Conservation (phyloP, 2,113 vertebrate genomes). For the Trematocara marginatum region DNA sequence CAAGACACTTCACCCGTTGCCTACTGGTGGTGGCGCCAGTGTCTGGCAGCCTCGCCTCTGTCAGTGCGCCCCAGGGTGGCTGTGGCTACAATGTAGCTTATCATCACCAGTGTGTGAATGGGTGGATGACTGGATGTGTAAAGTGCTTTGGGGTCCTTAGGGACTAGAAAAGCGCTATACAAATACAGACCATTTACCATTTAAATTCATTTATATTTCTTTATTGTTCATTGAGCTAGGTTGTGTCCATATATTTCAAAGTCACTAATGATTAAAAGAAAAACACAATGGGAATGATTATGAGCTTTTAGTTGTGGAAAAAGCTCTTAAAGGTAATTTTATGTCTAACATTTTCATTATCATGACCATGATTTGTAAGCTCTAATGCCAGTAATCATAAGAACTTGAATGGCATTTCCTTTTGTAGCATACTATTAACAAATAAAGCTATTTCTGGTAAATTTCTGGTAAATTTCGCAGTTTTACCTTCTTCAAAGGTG, state of each 20-base stretch:
- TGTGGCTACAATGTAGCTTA: too few relatives aligned
- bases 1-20: too few relatives aligned
- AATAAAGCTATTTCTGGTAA: neutral
- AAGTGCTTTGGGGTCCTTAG: too few relatives aligned
- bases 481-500: slow-evolving; percentile 68
- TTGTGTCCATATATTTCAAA: neutral
- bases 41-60: too few relatives aligned
- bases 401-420: neutral
- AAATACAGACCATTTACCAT: too few relatives aligned
- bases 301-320: neutral
- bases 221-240: neutral
- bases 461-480: rapidly evolving
- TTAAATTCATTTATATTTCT: neutral
- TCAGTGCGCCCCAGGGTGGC: too few relatives aligned
- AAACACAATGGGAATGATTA: neutral
- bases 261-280: neutral
- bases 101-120: too few relatives aligned
- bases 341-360: neutral
- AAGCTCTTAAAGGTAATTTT: neutral
- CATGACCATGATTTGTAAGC: neutral
- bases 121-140: too few relatives aligned
- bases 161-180: too few relatives aligned
- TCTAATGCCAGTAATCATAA: neutral
- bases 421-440: neutral
- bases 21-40: too few relatives aligned